Conservation (phyloP, 1,140 invertebrate genomes). For the Acromyrmex heyeri region DNA sequence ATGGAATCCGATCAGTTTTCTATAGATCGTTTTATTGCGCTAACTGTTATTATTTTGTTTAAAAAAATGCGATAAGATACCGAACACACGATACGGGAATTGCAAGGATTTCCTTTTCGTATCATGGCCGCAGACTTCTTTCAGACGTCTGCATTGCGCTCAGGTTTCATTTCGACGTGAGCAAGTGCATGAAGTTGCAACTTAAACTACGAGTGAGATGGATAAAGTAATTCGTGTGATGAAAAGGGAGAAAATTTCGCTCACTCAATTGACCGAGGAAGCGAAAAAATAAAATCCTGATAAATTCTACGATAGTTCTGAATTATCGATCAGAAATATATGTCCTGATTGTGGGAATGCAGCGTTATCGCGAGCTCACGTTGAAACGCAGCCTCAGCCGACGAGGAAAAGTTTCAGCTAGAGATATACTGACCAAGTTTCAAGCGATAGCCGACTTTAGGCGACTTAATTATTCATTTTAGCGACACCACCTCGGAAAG, state of each 20-base stretch:
- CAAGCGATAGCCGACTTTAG: slow-evolving; percentile 68
- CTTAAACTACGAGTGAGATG: background rate
- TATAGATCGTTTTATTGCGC: background rate
- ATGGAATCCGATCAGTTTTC: slow-evolving; percentile 11
- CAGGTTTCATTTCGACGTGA: slow-evolving; percentile 3
- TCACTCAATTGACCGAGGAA: slow-evolving; percentile 21
- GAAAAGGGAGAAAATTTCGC: background rate
- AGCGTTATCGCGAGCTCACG: background rate
- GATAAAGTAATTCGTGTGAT: background rate
- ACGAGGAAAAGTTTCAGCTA: slow-evolving; percentile 35
- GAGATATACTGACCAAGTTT: slow-evolving; percentile 73
- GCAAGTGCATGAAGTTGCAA: background rate
- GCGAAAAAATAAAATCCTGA: background rate
- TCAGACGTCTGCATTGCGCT: slow-evolving; percentile 50
- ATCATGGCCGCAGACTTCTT: slow-evolving; percentile 47
- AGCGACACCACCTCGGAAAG: slow-evolving; percentile 48
- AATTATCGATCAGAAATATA: background rate
- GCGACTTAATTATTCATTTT: slow-evolving; percentile 65
- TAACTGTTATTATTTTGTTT: slow-evolving; percentile 3
- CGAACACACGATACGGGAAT: background rate
- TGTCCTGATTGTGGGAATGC: background rate
- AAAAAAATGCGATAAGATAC: background rate
- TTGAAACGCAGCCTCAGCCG: slow-evolving; percentile 29
- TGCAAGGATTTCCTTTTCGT: slow-evolving; percentile 26
- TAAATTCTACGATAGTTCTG: background rate